Conservation (phyloP, 2,797 vertebrate genomes). For the Tinamus major region DNA sequence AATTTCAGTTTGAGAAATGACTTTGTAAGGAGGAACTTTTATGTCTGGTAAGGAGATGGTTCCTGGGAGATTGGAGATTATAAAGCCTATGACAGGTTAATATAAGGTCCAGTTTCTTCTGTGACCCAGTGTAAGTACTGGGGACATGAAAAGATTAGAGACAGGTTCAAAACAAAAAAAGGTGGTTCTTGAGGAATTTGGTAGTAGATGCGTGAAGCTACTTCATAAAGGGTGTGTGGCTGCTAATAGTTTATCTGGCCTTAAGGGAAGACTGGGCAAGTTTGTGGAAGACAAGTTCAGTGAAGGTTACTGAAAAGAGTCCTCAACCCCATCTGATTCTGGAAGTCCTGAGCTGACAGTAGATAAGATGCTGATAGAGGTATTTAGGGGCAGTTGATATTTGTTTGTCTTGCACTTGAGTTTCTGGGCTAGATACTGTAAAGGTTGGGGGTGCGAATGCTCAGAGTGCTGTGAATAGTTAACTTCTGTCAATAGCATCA, state of each 20-base stretch:
- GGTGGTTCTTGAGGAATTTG: not conserved
- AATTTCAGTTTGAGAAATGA: not conserved
- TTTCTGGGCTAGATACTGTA: not conserved
- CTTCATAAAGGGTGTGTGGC: not conserved
- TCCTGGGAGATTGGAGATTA: not conserved
- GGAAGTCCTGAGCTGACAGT: not conserved
- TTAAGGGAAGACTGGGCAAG: not conserved
- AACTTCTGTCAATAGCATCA: not conserved
- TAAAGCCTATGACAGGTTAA: not conserved
- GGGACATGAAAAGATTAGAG: not conserved
- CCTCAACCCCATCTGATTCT: not conserved
- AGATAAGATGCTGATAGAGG: not conserved
- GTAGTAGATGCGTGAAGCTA: not conserved
- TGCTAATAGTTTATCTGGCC: not conserved
- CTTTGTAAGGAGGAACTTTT: not conserved
- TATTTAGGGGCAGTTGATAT: not conserved
- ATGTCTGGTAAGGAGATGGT: not conserved
- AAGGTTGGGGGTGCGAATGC: not conserved
- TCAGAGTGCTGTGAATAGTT: not conserved
- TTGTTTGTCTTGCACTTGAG: not conserved
- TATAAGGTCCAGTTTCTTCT: not conserved
- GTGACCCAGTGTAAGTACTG: not conserved
- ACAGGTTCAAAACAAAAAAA: not conserved
- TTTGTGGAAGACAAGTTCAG: not conserved
- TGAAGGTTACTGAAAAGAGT: not conserved